Evolutionary conservation across 2,888 invertebrate genomes (phyloP).

Genomic region (Drosophila subsilvestris): DNA sequence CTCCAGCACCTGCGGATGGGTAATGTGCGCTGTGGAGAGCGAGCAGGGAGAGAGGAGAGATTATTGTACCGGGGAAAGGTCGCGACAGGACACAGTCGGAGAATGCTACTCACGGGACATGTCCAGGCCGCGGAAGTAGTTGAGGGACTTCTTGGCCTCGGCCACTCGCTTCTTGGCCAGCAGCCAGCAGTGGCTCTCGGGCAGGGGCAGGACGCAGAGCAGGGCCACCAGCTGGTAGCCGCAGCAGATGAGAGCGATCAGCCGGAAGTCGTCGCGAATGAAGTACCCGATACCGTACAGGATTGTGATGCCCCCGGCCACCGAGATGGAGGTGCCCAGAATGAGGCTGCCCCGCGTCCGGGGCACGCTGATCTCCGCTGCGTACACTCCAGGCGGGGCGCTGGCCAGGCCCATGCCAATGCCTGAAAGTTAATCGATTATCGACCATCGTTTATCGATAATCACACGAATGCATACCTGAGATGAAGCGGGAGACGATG

Average conservation of each 20-base stretch:
- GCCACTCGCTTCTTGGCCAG: constrained; percentile 86
- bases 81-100: neutral
- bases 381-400: constrained; percentile 83
- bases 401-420: constrained; percentile 82
- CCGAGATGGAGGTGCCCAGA: constrained; percentile 87
- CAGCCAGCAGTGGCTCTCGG: constrained; percentile 89
- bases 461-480: constrained; percentile 68
- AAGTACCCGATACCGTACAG: constrained; percentile 87
- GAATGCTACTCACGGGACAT: constrained; percentile 64
- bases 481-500: constrained; percentile 80
- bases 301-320: constrained; percentile 87
- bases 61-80: neutral
- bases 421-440: constrained; percentile 55
- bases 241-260: constrained; percentile 81
- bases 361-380: constrained; percentile 85
- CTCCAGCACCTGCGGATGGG: constrained; percentile 75
- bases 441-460: neutral
- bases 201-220: constrained; percentile 85
- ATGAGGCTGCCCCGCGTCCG: constrained; percentile 87
- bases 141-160: constrained; percentile 86
- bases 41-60: neutral
- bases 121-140: constrained; percentile 86
- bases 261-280: constrained; percentile 82
- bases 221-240: constrained; percentile 79
- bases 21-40: constrained; percentile 71